Percentiles rank a stretch among this genome's conserved stretches.
Evolutionary conservation across 2,113 vertebrate species (phyloP).

Genomic region (Hippocampus mohnikei): DNA sequence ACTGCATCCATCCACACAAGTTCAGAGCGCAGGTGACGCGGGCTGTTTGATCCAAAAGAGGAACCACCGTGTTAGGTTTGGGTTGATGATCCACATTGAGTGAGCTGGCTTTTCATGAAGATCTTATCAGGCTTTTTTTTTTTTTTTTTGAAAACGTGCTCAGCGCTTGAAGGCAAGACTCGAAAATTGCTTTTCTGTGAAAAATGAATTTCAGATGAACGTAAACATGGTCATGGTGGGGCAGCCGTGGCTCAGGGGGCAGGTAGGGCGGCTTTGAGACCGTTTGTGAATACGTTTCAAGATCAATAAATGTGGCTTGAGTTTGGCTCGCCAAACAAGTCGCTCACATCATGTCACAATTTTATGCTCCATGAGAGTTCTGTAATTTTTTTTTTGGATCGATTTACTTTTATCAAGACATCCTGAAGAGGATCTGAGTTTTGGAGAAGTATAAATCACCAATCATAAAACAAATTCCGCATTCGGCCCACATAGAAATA

Average conservation of each 20-base stretch:
- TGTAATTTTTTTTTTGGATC: no score
- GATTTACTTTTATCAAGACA: no score
- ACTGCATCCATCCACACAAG: background rate
- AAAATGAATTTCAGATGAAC: background rate
- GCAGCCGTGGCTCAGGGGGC: no score
- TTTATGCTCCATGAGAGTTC: no score
- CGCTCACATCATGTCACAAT: no score
- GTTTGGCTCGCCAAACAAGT: no score
- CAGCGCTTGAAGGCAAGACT: background rate
- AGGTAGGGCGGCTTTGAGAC: no score
- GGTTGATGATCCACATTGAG: background rate
- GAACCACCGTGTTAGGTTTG: no score
- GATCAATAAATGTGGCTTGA: no score
- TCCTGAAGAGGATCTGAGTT: background rate
- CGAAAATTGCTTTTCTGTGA: background rate
- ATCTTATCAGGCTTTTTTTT: background rate
- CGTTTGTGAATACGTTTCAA: no score
- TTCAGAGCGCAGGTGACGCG: background rate
- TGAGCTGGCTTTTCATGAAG: no score
- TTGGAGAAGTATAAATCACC: background rate
- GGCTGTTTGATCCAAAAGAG: conserved; percentile 2
- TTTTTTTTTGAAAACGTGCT: background rate
- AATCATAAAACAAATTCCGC: background rate
- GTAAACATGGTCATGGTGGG: no score
- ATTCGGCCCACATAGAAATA: background rate